Evolutionary conservation across 2,113 vertebrate genomes (phyloP), one percentile per base, ranked within the genome.

Genomic region (Clarias macrocephalus): DNA sequence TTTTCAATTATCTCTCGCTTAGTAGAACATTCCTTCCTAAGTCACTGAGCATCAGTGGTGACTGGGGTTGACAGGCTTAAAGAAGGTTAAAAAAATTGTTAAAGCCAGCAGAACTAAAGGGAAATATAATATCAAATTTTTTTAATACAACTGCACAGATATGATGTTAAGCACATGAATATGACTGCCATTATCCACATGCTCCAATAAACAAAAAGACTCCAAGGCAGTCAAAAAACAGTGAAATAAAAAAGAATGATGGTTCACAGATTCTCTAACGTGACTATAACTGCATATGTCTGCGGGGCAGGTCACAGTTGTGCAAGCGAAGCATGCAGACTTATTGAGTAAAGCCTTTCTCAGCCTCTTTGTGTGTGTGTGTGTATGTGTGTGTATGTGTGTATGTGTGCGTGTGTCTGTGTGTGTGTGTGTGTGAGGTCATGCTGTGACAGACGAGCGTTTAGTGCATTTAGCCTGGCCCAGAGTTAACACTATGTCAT

Each of bases 1-100:
- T 97, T 97, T 97, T 97, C 96, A 97, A 97, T 97, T 96, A 97
- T 96, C 95, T 96, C 83, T 89, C 88, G 86, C 89, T 93, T 94
- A 91, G 91, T 19, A 89, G 93, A 95, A 95, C 93, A 87, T 95
- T 95, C 92, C 93, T 93, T 95, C 87, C 1, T 62, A 68, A 48
- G 87, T 93, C 68, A 60, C 77, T 82, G 73, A 81, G 68, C 86
- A 81, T 85, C 82, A 84, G 80, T 65, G 30, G 72, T 56, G 86
- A 83, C 83, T 89, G 80, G 60, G 79, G 87, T 85, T 90, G 57
- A 85, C 77, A 72, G 85, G 82, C 23, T 54, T 15, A 59, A 85
- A 75, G 57, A 86, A 85, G 72, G 77, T 68, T 81, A 56, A 42
- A 57, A 52, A 23, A 80, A 42, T 2, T 48, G 52, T 76, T 75